Evolutionary conservation across 2,888 invertebrate species (phyloP), one percentile per base, ranked within the genome.

Genomic region (Syritta pipiens): DNA sequence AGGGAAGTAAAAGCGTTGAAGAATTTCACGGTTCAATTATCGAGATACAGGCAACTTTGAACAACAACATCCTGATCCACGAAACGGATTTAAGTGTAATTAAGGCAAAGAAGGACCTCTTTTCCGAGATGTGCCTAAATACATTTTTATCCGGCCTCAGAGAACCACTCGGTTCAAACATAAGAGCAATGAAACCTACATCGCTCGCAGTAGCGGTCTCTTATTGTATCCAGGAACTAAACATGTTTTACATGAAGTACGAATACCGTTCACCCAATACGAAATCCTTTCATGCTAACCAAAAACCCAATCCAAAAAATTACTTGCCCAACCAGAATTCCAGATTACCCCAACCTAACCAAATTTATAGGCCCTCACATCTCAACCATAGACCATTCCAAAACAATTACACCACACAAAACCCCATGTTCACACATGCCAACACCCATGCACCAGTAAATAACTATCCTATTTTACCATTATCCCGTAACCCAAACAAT

Each of bases 51-150:
- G 17, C 79, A 0, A 57, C 81, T 0, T 37, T 81, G 6, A 53
- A 24, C 4, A 82, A 76, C 12, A 59, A 81, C 28, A n/a, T 82
- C 2, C 22, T 62, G 12, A 63, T 81, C 26, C 68, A 83, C 24
- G 74, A 82, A 49, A 28, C 3, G 0, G 62, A 82, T 37, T 1
- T 3, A n/a, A 65, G 60, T 12, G 75, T 82, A 5, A 49, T 82
- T 1, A 22, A 22, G 1, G 65, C 79, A 12, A 81, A 82, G 44
- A 40, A 59, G 17, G 46, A 49, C 2, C 22, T 81, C 0, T 81
- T 48, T 24, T 12, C 67, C 1, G 79, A 82, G 68, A 79, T 82
- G 72, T 82, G 75, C 30, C 28, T 79, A 28, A 82, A 81, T 26
- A 12, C 51, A 5, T 82, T 82, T 24, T 19, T 82, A 17, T 65